phyloP scores from a whole-genome alignment of 2,888 invertebrate species.

The Cryptus armator region DNA sequence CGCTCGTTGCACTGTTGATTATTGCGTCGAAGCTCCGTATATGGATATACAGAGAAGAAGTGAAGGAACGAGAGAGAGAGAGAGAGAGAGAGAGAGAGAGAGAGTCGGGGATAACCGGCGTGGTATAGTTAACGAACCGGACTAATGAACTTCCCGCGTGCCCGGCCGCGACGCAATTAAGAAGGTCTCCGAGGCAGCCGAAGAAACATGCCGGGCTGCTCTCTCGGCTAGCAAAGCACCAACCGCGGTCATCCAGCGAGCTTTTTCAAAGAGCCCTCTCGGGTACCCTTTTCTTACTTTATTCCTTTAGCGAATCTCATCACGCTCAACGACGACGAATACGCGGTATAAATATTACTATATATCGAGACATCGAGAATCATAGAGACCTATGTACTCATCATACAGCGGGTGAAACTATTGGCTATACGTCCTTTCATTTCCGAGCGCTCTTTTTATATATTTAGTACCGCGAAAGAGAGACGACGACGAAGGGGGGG shows the following conservation, averaged over 20 bases:
- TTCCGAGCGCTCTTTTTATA: neutral
- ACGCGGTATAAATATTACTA: slow-evolving; percentile 9
- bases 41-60: slow-evolving; percentile 7
- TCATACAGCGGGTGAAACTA: neutral
- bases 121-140: slow-evolving; percentile 67
- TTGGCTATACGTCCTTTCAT: neutral
- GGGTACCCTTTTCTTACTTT: slow-evolving; percentile 56
- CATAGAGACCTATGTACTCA: neutral
- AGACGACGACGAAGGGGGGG: too few relatives aligned
- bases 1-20: slow-evolving; percentile 51
- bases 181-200: slow-evolving; percentile 58
- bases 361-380: neutral
- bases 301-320: slow-evolving; percentile 61
- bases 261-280: slow-evolving; percentile 45
- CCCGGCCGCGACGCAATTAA: slow-evolving; percentile 67
- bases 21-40: slow-evolving; percentile 49
- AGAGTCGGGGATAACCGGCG: slow-evolving; percentile 20
- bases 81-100: neutral
- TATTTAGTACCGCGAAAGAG: neutral
- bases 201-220: slow-evolving; percentile 40
- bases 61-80: neutral
- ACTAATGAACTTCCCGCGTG: slow-evolving; percentile 68
- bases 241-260: slow-evolving; percentile 62
- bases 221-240: slow-evolving; percentile 21
- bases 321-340: slow-evolving; percentile 40